Conservation (phyloP, 2,888 invertebrate species). For the Phragmatobia fuliginosa region DNA sequence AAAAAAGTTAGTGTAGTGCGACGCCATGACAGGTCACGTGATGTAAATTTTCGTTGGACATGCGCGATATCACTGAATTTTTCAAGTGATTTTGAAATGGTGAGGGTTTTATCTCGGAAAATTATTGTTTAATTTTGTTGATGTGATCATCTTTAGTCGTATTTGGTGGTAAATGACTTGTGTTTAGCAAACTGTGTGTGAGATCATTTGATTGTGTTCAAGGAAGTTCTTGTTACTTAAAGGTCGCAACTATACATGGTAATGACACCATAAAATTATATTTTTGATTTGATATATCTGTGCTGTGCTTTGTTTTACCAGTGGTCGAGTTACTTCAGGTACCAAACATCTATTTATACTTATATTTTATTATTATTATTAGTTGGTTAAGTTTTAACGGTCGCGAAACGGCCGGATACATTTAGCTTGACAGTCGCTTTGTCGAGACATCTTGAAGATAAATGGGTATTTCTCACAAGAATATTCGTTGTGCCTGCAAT, state of each 20-base stretch:
- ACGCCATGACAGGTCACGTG: constrained; percentile 87
- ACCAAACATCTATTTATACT: constrained; percentile 30
- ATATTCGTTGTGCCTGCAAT: constrained; percentile 23
- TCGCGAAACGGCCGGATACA: constrained; percentile 32
- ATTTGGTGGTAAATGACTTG: constrained; percentile 52
- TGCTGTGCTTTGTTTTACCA: constrained; percentile 63
- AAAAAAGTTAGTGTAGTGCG: constrained; percentile 52
- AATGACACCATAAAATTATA: constrained; percentile 64
- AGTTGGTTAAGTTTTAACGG: constrained; percentile 32
- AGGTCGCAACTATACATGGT: constrained; percentile 79
- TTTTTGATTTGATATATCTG: constrained; percentile 67
- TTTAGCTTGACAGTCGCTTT: constrained; percentile 52
- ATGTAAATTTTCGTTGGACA: constrained; percentile 85
- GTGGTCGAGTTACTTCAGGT: constrained; percentile 45
- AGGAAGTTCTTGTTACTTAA: constrained; percentile 73
- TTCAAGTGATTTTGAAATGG: constrained; percentile 80
- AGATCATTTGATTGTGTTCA: constrained; percentile 56
- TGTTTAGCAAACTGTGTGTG: constrained; percentile 64
- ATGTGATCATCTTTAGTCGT: constrained; percentile 49
- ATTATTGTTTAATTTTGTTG: constrained; percentile 61
- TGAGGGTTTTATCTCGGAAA: constrained; percentile 67
- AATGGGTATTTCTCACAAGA: constrained; percentile 30
- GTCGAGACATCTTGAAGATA: constrained; percentile 50
- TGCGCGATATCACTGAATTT: constrained; percentile 80
- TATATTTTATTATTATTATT: constrained; percentile 26